A percentile compares a stretch with the other conserved stretches of the same genome.
Conservation (phyloP, 2,113 vertebrate genomes). For the Columba janthina region DNA sequence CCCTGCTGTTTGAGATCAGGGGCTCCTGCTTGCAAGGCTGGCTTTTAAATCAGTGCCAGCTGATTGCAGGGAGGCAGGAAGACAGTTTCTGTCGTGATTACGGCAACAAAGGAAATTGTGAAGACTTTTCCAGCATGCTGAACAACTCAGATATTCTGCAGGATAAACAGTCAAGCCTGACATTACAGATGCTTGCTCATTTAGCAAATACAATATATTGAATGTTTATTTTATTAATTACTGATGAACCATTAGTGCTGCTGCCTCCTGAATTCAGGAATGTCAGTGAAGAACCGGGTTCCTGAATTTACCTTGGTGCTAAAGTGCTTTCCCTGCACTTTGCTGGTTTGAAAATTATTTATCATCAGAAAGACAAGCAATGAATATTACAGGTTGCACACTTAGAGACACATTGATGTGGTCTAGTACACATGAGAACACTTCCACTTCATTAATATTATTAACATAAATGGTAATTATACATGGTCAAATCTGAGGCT, state of each 20-base stretch:
- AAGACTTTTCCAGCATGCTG: neutral
- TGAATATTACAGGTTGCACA: neutral
- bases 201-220: neutral
- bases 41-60: neutral
- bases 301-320: neutral
- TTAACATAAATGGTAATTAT: neutral
- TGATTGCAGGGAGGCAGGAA: neutral
- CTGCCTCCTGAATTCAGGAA: neutral
- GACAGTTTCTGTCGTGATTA: neutral
- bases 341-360: neutral
- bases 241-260: neutral
- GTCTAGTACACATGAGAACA: neutral
- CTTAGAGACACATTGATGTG: neutral
- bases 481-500: neutral
- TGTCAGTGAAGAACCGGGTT: neutral
- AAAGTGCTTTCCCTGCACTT: neutral
- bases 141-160: neutral
- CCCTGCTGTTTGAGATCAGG: neutral
- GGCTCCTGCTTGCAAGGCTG: neutral
- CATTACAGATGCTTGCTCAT: neutral
- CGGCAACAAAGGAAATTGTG: neutral
- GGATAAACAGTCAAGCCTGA: neutral
- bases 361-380: neutral
- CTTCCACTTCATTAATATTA: neutral
- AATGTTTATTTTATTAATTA: conserved; percentile 9